Conservation (phyloP, 2,797 vertebrate species). For the Forpus xanthops region DNA sequence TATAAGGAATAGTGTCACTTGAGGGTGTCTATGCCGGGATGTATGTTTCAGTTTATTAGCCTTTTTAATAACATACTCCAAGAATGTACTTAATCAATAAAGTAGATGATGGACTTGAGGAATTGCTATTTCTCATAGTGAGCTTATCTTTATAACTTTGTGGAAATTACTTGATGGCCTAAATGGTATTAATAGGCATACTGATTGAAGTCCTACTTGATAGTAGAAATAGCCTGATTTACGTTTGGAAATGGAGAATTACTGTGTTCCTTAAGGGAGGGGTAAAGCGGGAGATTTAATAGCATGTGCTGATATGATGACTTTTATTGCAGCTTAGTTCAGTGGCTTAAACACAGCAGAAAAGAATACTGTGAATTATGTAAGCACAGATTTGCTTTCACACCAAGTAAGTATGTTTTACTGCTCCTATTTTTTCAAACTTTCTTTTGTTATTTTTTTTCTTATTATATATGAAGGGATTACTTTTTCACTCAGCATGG, state of each 20-base stretch:
- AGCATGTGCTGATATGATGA: background rate
- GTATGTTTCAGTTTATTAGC: background rate
- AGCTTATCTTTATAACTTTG: background rate
- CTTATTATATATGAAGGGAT: background rate
- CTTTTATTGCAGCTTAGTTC: slow-evolving; percentile 92
- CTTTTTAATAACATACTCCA: background rate
- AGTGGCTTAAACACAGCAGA: slow-evolving; percentile 99
- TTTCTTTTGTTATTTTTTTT: background rate
- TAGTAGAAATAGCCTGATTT: background rate
- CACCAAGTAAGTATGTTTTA: slow-evolving; percentile 92
- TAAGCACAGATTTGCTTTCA: slow-evolving; percentile 99
- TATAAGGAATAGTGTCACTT: background rate
- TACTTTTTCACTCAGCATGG: background rate
- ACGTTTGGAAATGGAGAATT: background rate
- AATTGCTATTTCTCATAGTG: background rate
- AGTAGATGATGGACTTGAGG: background rate
- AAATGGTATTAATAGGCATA: background rate
- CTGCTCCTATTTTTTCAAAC: background rate
- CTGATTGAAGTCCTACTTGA: background rate
- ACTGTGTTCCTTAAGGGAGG: background rate
- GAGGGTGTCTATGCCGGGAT: background rate
- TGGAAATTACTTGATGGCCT: background rate
- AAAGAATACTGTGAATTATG: slow-evolving; percentile 99
- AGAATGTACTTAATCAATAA: background rate
- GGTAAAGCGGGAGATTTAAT: background rate